Percentiles rank a stretch among this genome's conserved stretches.
phyloP scores from a whole-genome alignment of 2,797 vertebrate species.

The Meda fulgida region DNA sequence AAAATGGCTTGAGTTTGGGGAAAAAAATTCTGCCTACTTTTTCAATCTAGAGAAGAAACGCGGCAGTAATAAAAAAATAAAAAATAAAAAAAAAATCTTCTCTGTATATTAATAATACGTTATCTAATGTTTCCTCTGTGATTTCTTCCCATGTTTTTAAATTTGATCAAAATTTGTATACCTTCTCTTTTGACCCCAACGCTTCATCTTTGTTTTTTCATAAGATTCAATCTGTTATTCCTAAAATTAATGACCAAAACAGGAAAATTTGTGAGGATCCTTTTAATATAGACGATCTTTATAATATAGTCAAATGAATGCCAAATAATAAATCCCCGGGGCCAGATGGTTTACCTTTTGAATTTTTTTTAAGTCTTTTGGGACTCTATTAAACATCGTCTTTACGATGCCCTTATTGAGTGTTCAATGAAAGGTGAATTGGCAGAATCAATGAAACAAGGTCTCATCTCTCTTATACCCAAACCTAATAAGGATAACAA shows the following conservation, averaged over 20 bases:
- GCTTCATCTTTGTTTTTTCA: not conserved
- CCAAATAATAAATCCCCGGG: slow-evolving; percentile 1
- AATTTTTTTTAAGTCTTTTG: not conserved
- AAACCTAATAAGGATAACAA: too few species aligned
- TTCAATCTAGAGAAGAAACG: not conserved
- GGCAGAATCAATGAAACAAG: too few species aligned
- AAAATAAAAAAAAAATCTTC: too few species aligned
- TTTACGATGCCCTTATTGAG: not conserved
- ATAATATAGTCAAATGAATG: not conserved
- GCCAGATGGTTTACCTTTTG: too few species aligned
- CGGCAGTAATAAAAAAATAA: not conserved
- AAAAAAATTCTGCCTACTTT: not conserved
- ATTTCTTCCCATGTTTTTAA: not conserved
- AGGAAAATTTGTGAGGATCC: not conserved
- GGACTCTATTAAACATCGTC: not conserved
- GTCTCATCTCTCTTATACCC: too few species aligned
- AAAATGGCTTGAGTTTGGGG: too few species aligned
- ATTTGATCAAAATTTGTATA: not conserved
- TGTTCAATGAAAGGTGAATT: too few species aligned
- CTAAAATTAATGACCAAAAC: not conserved
- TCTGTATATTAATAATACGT: not conserved
- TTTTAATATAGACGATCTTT: not conserved
- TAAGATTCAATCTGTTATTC: not conserved
- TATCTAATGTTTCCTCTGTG: not conserved
- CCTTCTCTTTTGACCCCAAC: not conserved